A percentile compares a stretch with the other conserved stretches of the same genome.
These are phyloP conservation scores for Ptiloglossa arizonensis DNA, from an alignment of 1,140 invertebrate species.

Conservation along the genomic window DNA sequence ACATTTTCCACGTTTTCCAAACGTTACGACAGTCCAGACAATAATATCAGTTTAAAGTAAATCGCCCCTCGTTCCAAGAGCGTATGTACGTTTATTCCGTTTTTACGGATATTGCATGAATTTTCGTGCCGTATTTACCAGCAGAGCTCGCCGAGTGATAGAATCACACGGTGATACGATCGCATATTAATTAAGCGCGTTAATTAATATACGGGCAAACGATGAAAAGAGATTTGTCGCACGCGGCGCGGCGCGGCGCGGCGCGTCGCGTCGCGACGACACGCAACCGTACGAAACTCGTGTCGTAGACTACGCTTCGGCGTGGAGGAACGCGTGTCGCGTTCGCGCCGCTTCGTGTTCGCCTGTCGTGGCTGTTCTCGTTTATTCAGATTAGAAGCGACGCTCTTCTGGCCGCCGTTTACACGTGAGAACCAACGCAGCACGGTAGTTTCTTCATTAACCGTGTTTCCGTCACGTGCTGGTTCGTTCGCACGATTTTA, in stretches of 20 bases:
- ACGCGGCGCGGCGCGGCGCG: no score
- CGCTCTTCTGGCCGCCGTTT: background rate
- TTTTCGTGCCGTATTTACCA: background rate
- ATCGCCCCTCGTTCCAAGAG: no score
- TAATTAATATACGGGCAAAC: background rate
- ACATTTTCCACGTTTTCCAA: no score
- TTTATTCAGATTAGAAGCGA: background rate
- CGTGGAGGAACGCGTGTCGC: background rate
- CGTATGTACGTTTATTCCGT: background rate
- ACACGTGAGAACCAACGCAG: constrained; percentile 7
- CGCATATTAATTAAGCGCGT: constrained; percentile 1
- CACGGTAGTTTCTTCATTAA: background rate
- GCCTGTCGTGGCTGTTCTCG: background rate
- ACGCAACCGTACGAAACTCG: background rate
- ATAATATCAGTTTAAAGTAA: no score
- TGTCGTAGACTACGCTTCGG: background rate
- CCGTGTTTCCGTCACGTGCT: background rate
- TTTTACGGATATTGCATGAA: background rate
- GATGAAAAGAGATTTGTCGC: background rate
- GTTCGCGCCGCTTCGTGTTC: background rate
- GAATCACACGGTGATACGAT: background rate
- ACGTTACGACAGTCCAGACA: no score
- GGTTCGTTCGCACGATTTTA: constrained; percentile 15
- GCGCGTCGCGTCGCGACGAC: no score
- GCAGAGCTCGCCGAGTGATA: background rate